Evolutionary conservation across 2,113 vertebrate species (phyloP).

Genomic region (Chelonoidis abingdonii): DNA sequence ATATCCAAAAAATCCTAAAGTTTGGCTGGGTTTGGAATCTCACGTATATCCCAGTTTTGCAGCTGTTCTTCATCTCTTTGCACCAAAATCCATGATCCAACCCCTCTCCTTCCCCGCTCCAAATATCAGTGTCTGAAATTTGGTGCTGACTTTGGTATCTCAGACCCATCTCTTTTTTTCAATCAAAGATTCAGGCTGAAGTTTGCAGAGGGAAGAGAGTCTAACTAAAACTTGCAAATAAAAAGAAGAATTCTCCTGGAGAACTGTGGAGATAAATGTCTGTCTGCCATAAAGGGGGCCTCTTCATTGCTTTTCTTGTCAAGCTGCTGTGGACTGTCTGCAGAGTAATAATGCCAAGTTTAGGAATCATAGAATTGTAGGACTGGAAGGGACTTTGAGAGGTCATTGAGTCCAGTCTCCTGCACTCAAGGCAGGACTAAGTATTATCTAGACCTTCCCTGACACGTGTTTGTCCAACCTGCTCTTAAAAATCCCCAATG

Average conservation of each 20-base stretch:
- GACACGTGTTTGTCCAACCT: too few species aligned
- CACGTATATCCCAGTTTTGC: not conserved
- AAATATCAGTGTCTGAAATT: not conserved
- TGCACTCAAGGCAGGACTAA: too few species aligned
- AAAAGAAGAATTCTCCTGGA: rapidly evolving
- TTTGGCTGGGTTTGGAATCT: not conserved
- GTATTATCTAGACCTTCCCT: too few species aligned
- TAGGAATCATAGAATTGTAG: constrained; percentile 10
- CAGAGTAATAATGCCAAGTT: not conserved
- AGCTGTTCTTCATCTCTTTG: not conserved
- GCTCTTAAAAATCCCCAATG: too few species aligned
- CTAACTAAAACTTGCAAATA: not conserved
- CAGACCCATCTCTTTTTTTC: not conserved
- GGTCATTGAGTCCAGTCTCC: too few species aligned
- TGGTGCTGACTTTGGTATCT: rapidly evolving
- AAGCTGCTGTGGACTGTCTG: constrained; percentile 21
- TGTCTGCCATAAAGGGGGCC: constrained; percentile 28
- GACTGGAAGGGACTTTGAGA: too few species aligned
- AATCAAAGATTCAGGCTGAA: not conserved
- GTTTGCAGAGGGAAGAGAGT: not conserved
- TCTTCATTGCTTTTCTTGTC: constrained; percentile 37
- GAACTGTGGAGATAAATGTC: rapidly evolving
- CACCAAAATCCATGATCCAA: not conserved
- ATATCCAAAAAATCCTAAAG: not conserved
- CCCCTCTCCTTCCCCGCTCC: rapidly evolving